Percentiles rank a stretch among this genome's conserved stretches.
Evolutionary conservation across 2,113 vertebrate genomes (phyloP).

Genomic region (Scophthalmus maximus): DNA sequence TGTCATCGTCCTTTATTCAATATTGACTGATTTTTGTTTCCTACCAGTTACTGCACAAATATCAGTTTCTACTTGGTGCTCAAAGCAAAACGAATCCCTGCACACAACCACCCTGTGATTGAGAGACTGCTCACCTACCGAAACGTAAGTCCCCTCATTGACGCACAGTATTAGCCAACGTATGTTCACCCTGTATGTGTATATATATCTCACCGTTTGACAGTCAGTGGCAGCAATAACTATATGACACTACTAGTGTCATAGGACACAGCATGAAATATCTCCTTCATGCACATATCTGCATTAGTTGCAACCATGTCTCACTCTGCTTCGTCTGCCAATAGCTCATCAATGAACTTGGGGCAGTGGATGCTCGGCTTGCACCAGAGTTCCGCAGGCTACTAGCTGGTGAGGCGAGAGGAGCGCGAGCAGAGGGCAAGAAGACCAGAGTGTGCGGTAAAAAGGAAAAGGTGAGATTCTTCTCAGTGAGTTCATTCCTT

Average conservation of each 20-base stretch:
- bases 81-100: slow-evolving; percentile 89
- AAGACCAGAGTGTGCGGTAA: slow-evolving; percentile 63
- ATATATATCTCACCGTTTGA: too few relatives aligned
- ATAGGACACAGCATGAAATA: not conserved
- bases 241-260: not conserved
- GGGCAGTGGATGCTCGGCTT: slow-evolving; percentile 85
- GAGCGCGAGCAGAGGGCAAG: slow-evolving; percentile 53
- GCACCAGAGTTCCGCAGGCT: slow-evolving; percentile 85
- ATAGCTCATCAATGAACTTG: slow-evolving; percentile 84
- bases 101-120: slow-evolving; percentile 92
- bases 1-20: not conserved
- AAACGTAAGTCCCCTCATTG: slow-evolving; percentile 78
- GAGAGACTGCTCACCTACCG: slow-evolving; percentile 92
- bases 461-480: slow-evolving; percentile 55
- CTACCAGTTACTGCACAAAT: slow-evolving; percentile 91
- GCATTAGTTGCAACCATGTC: not conserved
- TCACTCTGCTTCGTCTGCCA: not conserved
- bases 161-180: not conserved
- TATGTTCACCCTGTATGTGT: not conserved
- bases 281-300: not conserved
- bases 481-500: not conserved
- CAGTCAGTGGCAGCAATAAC: too few relatives aligned
- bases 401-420: slow-evolving; percentile 67
- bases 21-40: slow-evolving; percentile 5
- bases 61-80: slow-evolving; percentile 96